Percentiles rank a stretch among this genome's conserved stretches.
Evolutionary conservation across 1,140 invertebrate genomes (phyloP).

Genomic region (Drosophila azteca): DNA sequence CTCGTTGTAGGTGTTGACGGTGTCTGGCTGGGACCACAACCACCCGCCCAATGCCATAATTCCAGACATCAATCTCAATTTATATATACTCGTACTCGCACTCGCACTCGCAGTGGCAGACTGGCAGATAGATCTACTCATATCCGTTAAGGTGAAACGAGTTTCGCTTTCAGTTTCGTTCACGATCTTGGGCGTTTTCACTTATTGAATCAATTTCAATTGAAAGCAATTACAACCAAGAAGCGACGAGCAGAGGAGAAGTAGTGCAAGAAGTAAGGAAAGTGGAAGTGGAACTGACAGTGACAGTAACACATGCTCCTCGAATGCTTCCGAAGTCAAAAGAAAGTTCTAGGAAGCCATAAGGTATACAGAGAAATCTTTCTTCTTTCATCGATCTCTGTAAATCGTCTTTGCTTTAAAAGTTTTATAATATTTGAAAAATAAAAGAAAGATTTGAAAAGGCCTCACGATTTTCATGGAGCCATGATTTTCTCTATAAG

Average conservation of each 20-base stretch:
- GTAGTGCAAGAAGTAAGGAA: conserved; percentile 19
- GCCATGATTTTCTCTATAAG: too few relatives aligned
- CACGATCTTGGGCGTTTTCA: conserved; percentile 59
- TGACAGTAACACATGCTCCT: conserved; percentile 2
- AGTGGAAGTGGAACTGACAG: conserved; percentile 26
- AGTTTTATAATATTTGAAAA: too few relatives aligned
- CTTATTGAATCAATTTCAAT: conserved; percentile 66
- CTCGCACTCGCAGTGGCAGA: too few relatives aligned
- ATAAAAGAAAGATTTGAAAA: too few relatives aligned
- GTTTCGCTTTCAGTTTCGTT: conserved; percentile 66
- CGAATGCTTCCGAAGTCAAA: too few relatives aligned
- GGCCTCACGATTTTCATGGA: too few relatives aligned
- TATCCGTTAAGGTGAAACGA: conserved; percentile 41
- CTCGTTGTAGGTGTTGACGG: conserved; percentile 26
- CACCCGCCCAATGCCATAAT: conserved; percentile 22
- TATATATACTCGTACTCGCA: conserved; percentile 19
- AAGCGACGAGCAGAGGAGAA: background rate
- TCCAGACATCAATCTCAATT: conserved; percentile 67
- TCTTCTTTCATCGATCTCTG: too few relatives aligned
- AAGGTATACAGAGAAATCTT: too few relatives aligned
- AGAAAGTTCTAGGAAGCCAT: too few relatives aligned
- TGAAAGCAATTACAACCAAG: conserved; percentile 54
- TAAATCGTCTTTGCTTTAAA: too few relatives aligned
- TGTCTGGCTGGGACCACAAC: conserved; percentile 18
- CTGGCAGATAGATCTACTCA: conserved; percentile 5